A percentile compares a stretch with the other conserved stretches of the same genome.
Evolutionary conservation across 2,113 vertebrate species (phyloP).

Genomic region (Boulengeromyrus knoepffleri): DNA sequence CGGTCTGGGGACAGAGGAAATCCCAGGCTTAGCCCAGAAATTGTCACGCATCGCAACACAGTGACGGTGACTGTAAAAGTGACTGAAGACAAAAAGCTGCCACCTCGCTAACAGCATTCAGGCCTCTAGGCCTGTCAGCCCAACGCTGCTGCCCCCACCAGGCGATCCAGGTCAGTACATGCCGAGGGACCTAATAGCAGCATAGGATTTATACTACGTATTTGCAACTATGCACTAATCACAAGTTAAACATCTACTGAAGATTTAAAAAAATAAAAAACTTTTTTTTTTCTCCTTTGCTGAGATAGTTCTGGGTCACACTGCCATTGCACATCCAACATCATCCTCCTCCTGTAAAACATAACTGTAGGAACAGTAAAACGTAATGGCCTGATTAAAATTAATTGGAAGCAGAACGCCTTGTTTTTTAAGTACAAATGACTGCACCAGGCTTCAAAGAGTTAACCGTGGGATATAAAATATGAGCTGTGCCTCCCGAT

Average conservation of each 20-base stretch:
- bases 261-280: background rate
- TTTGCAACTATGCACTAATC: background rate
- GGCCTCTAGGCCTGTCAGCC: background rate
- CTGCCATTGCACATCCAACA: constrained; percentile 4
- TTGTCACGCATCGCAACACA: background rate
- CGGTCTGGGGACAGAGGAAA: background rate
- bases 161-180: background rate
- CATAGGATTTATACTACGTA: background rate
- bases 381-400: constrained; percentile 42
- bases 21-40: background rate
- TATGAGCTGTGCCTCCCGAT: constrained; percentile 87
- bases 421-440: constrained; percentile 11
- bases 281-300: background rate
- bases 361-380: constrained; percentile 26
- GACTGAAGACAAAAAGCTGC: background rate
- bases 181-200: background rate
- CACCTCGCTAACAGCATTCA: background rate
- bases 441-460: constrained; percentile 52
- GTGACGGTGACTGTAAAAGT: background rate
- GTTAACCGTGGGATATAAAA: constrained; percentile 81
- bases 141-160: background rate
- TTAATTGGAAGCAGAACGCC: constrained; percentile 20
- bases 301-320: background rate
- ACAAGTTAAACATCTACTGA: background rate
- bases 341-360: constrained; percentile 18